Conservation (phyloP, 37 sponge, comb jelly and placozoan species). For the Crambe crambe region DNA sequence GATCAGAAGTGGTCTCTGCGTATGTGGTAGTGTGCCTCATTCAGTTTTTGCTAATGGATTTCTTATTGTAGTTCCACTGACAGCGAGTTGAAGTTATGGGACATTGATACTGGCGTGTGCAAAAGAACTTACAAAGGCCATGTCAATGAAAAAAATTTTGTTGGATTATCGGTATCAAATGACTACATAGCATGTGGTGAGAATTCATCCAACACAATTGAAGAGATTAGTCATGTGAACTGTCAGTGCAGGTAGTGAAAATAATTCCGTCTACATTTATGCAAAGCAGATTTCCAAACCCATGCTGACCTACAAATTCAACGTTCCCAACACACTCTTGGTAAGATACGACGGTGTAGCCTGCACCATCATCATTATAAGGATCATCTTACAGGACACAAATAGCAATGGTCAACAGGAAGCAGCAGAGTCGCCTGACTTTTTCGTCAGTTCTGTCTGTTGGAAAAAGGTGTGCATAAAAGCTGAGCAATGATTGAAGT, state of each 20-base stretch:
- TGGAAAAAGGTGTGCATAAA: constrained; percentile 30
- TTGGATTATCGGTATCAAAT: constrained; percentile 66
- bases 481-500: background rate
- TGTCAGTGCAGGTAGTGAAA: constrained; percentile 74
- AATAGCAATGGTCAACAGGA: background rate
- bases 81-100: constrained; percentile 87
- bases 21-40: too few species aligned
- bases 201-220: constrained; percentile 1
- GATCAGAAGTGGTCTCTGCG: constrained; percentile 75
- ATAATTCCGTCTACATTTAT: constrained; percentile 76
- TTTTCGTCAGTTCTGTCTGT: constrained; percentile 42
- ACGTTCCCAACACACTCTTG: constrained; percentile 43
- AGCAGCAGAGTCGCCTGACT: constrained; percentile 3
- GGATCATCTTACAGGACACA: background rate
- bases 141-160: constrained; percentile 91
- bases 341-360: constrained; percentile 23
- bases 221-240: background rate
- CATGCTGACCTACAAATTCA: constrained; percentile 61
- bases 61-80: constrained; percentile 72
- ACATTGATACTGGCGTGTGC: constrained; percentile 15
- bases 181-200: constrained; percentile 87
- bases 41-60: too few species aligned
- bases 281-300: constrained; percentile 69
- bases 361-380: background rate
- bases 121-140: constrained; percentile 73